Base-by-base conservation (phyloP, 2,113 vertebrate species). In the Pipa parva region DNA sequence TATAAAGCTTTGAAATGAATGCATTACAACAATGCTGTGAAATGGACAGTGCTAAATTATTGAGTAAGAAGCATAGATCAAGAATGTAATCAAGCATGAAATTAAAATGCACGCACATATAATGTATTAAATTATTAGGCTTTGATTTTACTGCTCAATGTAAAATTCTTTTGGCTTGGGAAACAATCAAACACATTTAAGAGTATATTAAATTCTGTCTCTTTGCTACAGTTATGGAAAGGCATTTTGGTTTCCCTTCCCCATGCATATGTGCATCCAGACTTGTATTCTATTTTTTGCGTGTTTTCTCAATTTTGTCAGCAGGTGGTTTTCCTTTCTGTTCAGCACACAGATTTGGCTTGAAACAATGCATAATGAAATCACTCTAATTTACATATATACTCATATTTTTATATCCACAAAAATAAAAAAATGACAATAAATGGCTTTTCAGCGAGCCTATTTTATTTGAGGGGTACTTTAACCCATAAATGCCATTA, bases 21-120 rank as follows among this genome's bases (percentile, higher is more conserved):
- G 26, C 15, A 58, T 12, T 9, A 49, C 26, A 59, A 50, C 29
- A 46, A 46, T 48, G 39, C 31, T 51, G 29, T 27, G 54, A 59
- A 59, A 59, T 10, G 7, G 42, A 49, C 63, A 67, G 28, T 37
- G 28, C 52, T 59, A 2, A 50, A 59, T 50, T 59, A 25, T 59
- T 59, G 42, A 59, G 64, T 20, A 59, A 37, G 64, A 26, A 59
- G 56, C 37, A 59, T 59, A 68, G 46, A 68, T 68, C 55, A 68
- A 68, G 49, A 50, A 59, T 10, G 64, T 68, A 68, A 68, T 68
- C 64, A 51, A 68, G 55, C 64, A 68, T 20, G 55, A 68, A 68
- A 68, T 68, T 68, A 68, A 68, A 68, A 59, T 68, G 29, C 24
- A 28, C 25, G 29, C 56, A 59, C 25, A 50, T 28, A 50, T 68